phyloP scores from a whole-genome alignment of 2,113 vertebrate species.

The Pleuronectes platessa region DNA sequence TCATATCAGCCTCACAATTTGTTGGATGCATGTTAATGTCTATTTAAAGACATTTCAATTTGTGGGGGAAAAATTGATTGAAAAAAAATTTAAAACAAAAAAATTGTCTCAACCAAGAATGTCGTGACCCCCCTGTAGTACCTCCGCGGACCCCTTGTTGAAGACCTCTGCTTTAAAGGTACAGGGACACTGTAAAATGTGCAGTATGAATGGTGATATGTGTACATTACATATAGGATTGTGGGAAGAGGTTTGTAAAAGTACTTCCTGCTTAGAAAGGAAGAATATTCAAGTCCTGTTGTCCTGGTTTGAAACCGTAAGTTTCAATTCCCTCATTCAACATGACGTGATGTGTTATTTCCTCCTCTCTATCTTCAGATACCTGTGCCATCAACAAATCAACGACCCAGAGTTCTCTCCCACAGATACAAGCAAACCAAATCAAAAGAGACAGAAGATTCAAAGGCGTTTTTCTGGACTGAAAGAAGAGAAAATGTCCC shows the following conservation, averaged over 20 bases:
- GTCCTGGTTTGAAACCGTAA: background rate
- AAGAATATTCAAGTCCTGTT: background rate
- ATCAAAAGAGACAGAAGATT: background rate
- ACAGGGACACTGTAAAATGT: no score
- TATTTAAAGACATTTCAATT: no score
- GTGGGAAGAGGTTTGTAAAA: background rate
- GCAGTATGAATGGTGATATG: no score
- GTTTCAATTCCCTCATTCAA: background rate
- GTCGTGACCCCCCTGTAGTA: no score
- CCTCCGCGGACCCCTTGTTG: no score
- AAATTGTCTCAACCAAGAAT: no score
- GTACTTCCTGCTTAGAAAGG: background rate
- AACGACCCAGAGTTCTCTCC: background rate
- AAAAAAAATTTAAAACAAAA: no score
- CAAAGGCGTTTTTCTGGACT: background rate
- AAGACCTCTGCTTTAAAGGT: no score
- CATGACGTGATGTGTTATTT: background rate
- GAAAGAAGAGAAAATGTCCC: slow-evolving; percentile 53
- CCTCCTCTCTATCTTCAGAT: slow-evolving; percentile 44
- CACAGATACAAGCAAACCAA: slow-evolving; percentile 1
- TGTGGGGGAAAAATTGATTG: no score
- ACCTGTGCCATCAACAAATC: slow-evolving; percentile 4
- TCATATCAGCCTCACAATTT: no score
- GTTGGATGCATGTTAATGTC: no score
- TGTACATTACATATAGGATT: no score